Base-by-base conservation (phyloP, 2,888 invertebrate genomes). In the Ectemnius cavifrons region DNA sequence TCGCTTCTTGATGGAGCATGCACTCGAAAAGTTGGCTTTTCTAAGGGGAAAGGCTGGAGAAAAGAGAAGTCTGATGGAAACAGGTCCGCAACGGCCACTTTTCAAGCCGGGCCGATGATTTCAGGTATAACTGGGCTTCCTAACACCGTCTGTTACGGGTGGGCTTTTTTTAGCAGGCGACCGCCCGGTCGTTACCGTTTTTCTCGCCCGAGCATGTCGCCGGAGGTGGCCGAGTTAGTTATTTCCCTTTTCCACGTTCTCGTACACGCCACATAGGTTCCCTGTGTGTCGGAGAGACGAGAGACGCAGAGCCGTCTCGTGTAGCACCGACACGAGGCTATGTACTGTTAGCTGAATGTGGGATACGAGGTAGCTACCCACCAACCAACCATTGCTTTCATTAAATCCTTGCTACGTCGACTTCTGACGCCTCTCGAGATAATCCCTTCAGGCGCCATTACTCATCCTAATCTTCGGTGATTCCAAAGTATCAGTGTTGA, bases 281-380 rank as follows among this genome's bases (percentile, higher is more conserved):
- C 3, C 1, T 6, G 8, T 37, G 37, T 37, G 37, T 11, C 37
- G 37, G 23, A 23, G 23, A 23, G 23, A 23, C 37, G 37, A 11
- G 37, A 37, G 37, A 37, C 37, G 37, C 37, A 1, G 8, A 37
- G 8, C 11, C 37, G 37, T 37, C 37, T 37, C 37, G 37, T 11
- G 37, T 37, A 37, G 6, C 74, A 52, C 60, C 64, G 49, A 14
- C n/a, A 70, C 70, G 62, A 59, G 56, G 57, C 69, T 58, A 63
- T 70, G 75, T 82, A 82, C 82, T 82, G 82, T 82, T 82, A 82
- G 65, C 62, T 75, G 82, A 82, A 82, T 82, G 71, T 82, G 78
- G 82, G 82, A 82, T 82, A 82, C 81, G 75, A 81, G 81, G 79
- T 81, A 70, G 77, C 73, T 75, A 75, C 73, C 77, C 70, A 73